Conservation (phyloP, 2,888 invertebrate species). For the Aleiodes leptofemur region DNA sequence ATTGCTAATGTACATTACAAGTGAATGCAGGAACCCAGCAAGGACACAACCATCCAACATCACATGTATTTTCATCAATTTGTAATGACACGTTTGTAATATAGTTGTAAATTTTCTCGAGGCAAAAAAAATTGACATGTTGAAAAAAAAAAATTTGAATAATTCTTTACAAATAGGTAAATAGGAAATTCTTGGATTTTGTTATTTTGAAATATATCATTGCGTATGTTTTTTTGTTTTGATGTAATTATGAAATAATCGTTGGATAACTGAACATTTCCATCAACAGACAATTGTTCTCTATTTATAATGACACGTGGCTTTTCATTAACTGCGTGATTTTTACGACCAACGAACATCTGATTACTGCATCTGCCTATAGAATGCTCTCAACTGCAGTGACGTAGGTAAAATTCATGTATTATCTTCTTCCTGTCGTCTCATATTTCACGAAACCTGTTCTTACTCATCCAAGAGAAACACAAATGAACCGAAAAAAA, state of each 20-base stretch:
- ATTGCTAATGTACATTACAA: not conserved
- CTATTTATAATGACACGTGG: not conserved
- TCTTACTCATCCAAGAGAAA: not conserved
- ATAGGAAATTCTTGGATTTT: too few relatives aligned
- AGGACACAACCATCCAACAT: conserved; percentile 21
- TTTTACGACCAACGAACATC: conserved; percentile 6
- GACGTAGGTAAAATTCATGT: conserved; percentile 6
- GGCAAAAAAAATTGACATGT: conserved; percentile 9
- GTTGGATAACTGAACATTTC: too few relatives aligned
- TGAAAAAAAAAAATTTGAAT: not conserved
- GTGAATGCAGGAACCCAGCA: conserved; percentile 41
- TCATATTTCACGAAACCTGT: not conserved
- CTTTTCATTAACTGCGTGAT: not conserved
- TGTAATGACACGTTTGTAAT: conserved; percentile 5
- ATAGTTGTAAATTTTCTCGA: not conserved
- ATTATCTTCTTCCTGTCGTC: conserved; percentile 17
- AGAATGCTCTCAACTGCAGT: conserved; percentile 8
- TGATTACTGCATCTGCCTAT: not conserved
- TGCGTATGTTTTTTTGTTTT: too few relatives aligned
- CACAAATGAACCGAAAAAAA: too few relatives aligned
- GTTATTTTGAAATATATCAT: too few relatives aligned
- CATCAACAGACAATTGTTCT: not conserved
- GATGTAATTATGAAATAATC: too few relatives aligned
- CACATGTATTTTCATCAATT: conserved; percentile 18
- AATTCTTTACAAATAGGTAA: not conserved